Evolutionary conservation across 2,797 vertebrate species (phyloP).

Genomic region (Lepilemur septentrionalis): DNA sequence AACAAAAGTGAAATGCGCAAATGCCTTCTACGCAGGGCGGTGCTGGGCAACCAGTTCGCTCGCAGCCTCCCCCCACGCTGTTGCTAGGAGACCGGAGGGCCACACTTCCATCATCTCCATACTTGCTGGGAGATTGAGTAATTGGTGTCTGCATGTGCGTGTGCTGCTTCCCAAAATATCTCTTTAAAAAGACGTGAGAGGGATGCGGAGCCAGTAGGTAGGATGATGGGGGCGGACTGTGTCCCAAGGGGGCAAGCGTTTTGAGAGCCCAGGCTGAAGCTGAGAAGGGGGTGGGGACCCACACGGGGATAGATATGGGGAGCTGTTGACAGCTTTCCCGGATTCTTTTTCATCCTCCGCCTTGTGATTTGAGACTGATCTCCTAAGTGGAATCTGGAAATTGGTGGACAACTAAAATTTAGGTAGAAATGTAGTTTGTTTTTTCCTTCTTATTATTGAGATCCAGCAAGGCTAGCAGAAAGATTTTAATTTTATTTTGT

Average conservation of each 20-base stretch:
- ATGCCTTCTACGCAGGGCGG: slow-evolving; percentile 58
- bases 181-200: slow-evolving; percentile 53
- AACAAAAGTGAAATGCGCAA: slow-evolving; percentile 73
- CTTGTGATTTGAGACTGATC: background rate
- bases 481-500: slow-evolving; percentile 21
- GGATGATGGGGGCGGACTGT: background rate
- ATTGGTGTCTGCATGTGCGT: slow-evolving; percentile 46
- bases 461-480: background rate
- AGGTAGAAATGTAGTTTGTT: background rate
- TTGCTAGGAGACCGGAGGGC: slow-evolving; percentile 77
- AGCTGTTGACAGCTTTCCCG: background rate
- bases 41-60: slow-evolving; percentile 76
- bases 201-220: fast-evolving
- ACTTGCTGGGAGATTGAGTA: slow-evolving; percentile 41
- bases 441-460: background rate
- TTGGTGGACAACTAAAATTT: background rate
- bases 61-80: slow-evolving; percentile 62
- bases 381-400: background rate
- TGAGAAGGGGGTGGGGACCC: background rate
- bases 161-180: slow-evolving; percentile 73
- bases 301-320: background rate
- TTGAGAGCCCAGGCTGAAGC: background rate
- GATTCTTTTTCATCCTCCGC: background rate
- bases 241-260: background rate
- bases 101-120: slow-evolving; percentile 57